Conservation (phyloP, 2,113 vertebrate species). For the Chamaetylas fuelleborni region DNA sequence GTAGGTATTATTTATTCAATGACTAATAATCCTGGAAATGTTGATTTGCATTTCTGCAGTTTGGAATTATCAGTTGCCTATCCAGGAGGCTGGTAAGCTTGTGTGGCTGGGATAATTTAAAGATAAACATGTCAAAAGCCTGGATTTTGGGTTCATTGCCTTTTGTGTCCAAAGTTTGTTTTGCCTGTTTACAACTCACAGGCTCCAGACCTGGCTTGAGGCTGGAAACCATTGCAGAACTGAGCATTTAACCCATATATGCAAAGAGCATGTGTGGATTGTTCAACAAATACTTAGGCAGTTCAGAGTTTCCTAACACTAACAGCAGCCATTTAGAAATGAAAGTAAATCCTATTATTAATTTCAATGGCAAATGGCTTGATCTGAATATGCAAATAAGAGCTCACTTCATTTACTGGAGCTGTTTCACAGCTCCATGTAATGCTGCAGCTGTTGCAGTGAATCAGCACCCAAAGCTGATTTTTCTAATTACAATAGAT, state of each 20-base stretch:
- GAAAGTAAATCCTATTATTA: background rate
- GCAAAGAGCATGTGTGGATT: background rate
- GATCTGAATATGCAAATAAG: slow-evolving; percentile 5
- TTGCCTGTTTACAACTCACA: background rate
- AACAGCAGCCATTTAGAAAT: background rate
- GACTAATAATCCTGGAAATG: background rate
- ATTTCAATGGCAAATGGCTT: background rate
- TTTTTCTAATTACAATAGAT: background rate
- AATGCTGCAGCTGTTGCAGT: background rate
- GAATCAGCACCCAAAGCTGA: background rate
- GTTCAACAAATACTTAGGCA: background rate
- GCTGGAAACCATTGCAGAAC: background rate
- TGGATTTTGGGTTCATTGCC: background rate
- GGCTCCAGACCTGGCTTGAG: background rate
- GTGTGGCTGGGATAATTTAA: background rate
- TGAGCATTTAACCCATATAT: background rate
- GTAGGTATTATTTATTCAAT: background rate
- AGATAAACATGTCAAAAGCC: background rate
- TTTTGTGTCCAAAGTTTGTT: background rate
- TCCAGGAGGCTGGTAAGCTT: background rate
- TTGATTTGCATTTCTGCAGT: background rate
- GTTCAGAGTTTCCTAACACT: background rate
- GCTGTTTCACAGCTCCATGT: background rate
- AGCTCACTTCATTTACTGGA: background rate
- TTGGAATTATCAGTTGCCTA: background rate